Percentiles rank a stretch among this genome's conserved stretches.
These are phyloP conservation scores for Drosophila greeni DNA, from an alignment of 2,888 invertebrate genomes.

Conservation along the genomic window DNA sequence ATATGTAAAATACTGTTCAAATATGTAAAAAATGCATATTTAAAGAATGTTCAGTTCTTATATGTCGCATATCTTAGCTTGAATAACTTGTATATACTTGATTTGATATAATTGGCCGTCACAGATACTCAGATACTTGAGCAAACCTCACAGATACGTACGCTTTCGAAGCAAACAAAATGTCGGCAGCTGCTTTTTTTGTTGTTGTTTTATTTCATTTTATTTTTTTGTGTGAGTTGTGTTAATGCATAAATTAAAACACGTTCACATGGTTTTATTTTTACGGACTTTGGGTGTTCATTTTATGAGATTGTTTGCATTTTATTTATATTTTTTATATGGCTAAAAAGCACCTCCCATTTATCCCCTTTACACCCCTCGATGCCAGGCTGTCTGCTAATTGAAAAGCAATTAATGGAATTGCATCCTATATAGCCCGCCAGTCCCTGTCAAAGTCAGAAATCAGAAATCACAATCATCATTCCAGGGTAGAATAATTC, in stretches of 20 bases:
- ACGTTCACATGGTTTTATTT: slow-evolving; percentile 43
- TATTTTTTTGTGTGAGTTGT: slow-evolving; percentile 18
- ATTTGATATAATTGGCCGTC: slow-evolving; percentile 72
- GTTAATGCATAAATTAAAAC: slow-evolving; percentile 52
- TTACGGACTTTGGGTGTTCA: slow-evolving; percentile 24
- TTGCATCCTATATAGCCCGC: slow-evolving; percentile 36
- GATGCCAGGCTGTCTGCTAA: slow-evolving; percentile 51
- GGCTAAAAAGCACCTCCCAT: slow-evolving; percentile 31
- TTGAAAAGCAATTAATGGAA: slow-evolving; percentile 71
- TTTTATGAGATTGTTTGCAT: slow-evolving; percentile 48
- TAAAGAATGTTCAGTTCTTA: background rate
- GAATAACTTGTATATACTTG: slow-evolving; percentile 36
- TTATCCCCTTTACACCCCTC: background rate
- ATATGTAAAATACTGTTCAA: too few relatives aligned
- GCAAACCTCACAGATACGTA: slow-evolving; percentile 23
- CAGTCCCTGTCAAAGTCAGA: slow-evolving; percentile 40
- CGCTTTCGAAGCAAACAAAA: slow-evolving; percentile 44
- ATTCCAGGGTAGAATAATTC: slow-evolving; percentile 25
- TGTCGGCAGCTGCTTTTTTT: slow-evolving; percentile 61
- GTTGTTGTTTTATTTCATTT: background rate
- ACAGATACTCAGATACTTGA: slow-evolving; percentile 29
- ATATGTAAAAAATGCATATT: slow-evolving; percentile 9
- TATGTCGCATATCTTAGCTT: background rate
- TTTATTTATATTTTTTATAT: slow-evolving; percentile 36
- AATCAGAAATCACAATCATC: slow-evolving; percentile 11